Evolutionary conservation across 2,113 vertebrate genomes (phyloP).

Genomic region (Reinhardtius hippoglossoides): DNA sequence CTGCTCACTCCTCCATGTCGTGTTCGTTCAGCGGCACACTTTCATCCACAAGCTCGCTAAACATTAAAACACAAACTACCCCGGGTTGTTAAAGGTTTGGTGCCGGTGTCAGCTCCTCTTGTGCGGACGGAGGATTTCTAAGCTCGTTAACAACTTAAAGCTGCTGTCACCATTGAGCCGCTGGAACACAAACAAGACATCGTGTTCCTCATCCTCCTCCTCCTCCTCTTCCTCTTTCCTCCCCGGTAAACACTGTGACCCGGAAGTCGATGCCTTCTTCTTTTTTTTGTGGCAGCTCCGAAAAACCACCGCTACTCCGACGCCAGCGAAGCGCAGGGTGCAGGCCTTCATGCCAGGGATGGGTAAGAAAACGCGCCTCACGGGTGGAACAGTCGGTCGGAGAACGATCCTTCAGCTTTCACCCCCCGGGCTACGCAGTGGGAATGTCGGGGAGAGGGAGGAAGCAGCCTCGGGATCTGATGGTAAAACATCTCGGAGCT

Average conservation of each 20-base stretch:
- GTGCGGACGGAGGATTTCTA: background rate
- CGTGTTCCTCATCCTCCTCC: background rate
- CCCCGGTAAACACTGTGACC: constrained; percentile 7
- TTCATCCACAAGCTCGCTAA: background rate
- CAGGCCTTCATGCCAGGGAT: constrained; percentile 58
- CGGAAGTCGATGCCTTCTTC: constrained; percentile 45
- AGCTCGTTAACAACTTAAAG: constrained; percentile 16
- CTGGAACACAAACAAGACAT: background rate
- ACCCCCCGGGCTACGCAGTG: constrained; percentile 84
- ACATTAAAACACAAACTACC: background rate
- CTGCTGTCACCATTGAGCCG: background rate
- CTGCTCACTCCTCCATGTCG: constrained; percentile 39
- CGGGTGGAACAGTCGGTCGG: constrained; percentile 86
- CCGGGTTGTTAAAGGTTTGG: accelerated
- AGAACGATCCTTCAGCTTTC: constrained; percentile 94
- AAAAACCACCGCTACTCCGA: background rate
- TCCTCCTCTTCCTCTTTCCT: background rate
- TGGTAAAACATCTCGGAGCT: constrained; percentile 52
- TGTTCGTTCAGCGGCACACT: background rate
- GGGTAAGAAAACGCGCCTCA: constrained; percentile 88
- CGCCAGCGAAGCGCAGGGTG: constrained; percentile 3
- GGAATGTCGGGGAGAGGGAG: constrained; percentile 75
- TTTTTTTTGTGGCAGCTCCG: constrained; percentile 21
- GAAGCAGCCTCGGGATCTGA: constrained; percentile 86
- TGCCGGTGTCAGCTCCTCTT: accelerated